These are phyloP conservation scores for Macrobrachium nipponense DNA, from an alignment of 1,140 invertebrate genomes.

Conservation along the genomic window DNA sequence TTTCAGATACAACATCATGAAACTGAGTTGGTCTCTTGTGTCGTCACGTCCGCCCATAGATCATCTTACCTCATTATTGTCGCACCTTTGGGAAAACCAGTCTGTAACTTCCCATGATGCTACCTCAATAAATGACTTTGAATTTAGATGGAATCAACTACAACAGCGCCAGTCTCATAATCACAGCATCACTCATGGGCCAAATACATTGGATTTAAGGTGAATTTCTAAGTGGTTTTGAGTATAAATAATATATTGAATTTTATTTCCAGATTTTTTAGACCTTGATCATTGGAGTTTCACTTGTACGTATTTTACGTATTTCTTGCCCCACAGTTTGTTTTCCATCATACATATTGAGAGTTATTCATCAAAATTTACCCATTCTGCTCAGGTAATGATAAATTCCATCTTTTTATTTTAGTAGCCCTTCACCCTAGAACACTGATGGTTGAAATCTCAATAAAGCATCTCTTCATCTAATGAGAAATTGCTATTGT, in stretches of 20 bases:
- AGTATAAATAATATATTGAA: neutral
- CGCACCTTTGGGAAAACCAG: constrained; percentile 43
- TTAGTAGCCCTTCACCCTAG: no score
- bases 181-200: constrained; percentile 47
- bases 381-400: no score
- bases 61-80: constrained; percentile 43
- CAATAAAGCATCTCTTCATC: no score
- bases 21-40: constrained; percentile 74
- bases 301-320: no score
- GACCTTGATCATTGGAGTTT: no score
- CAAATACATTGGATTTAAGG: constrained; percentile 40
- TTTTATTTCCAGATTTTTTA: no score
- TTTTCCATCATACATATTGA: no score
- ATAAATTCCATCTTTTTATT: no score
- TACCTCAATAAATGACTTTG: constrained; percentile 31
- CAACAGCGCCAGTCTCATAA: constrained; percentile 38
- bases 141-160: constrained; percentile 46
- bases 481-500: no score
- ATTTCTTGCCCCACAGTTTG: no score
- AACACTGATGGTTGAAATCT: no score
- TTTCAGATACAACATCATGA: constrained; percentile 76
- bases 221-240: neutral
- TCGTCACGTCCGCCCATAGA: constrained; percentile 69
- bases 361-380: no score
- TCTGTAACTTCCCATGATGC: constrained; percentile 6